Conservation (phyloP, 2,797 vertebrate genomes). For the Pipistrellus nathusii region DNA sequence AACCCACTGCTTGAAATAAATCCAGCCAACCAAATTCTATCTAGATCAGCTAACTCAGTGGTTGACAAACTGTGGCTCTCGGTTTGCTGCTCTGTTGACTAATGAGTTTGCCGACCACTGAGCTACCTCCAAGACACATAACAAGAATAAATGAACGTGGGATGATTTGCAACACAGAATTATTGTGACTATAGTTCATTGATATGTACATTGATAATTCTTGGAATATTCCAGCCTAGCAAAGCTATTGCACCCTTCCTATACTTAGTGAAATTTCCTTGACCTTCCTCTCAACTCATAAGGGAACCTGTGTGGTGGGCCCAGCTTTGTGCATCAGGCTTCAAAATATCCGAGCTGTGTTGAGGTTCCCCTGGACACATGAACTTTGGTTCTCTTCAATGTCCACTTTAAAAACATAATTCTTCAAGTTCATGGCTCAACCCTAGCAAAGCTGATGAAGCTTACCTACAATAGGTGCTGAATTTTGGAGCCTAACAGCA, state of each 20-base stretch:
- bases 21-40: not conserved
- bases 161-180: constrained; percentile 41
- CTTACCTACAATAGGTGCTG: not conserved
- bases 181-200: not conserved
- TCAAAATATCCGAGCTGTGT: not conserved
- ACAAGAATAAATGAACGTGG: not conserved
- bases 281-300: not conserved
- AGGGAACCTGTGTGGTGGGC: not conserved
- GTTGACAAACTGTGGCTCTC: no score
- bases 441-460: not conserved
- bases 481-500: not conserved
- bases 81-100: no score
- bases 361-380: not conserved
- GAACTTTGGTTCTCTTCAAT: not conserved
- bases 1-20: constrained; percentile 33
- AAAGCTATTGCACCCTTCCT: not conserved
- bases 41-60: not conserved
- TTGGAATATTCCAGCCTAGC: not conserved
- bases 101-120: no score
- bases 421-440: not conserved
- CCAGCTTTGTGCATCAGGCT: not conserved
- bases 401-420: not conserved
- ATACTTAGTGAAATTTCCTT: not conserved
- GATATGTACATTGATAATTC: not conserved
- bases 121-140: not conserved